Base-by-base conservation (phyloP, 1,140 invertebrate genomes). In the Doryteuthis pealeii region DNA sequence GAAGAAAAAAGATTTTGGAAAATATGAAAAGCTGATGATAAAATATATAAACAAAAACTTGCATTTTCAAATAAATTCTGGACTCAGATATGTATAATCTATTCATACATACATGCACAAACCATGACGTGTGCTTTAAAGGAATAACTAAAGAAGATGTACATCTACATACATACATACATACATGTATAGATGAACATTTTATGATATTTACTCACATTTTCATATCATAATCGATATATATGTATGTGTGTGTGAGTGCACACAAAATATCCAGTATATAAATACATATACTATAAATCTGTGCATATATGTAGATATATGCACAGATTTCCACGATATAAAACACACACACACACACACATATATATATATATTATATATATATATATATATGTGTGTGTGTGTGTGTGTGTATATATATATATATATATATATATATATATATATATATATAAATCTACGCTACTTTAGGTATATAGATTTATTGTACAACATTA, bases 341-440 rank as follows among this genome's bases (percentile, higher is more conserved):
- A n/a, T n/a, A n/a, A n/a, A n/a, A 49, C 18, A 49, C 18, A 49
- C 18, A 49, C 18, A 49, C 45, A 49, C 45, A 49, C 18, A 49
- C 18, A 49, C 18, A 49, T 49, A 49, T 18, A 49, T 49, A 18
- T 18, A 49, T 49, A 49, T 18, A 49, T n/a, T 49, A 49, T 49
- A 18, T 49, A 49, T 49, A 49, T 49, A 49, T 49, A 49, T 49
- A 49, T 49, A 49, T 49, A 49, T 49, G 45, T 49, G 45, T 49
- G 45, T 49, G 45, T 49, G 45, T 49, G 45, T 49, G 45, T 49
- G 45, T 49, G 45, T 49, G 45, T 49, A 18, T 49, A 18, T 49
- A 18, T 49, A 10, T 49, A 18, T 49, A 18, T 49, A 49, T 18
- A 49, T 49, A 18, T 49, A 49, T 49, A 49, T 49, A 49, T 18